Percentiles rank a stretch among this genome's conserved stretches.
Conservation (phyloP, 2,113 vertebrate species). For the Microtus oregoni region DNA sequence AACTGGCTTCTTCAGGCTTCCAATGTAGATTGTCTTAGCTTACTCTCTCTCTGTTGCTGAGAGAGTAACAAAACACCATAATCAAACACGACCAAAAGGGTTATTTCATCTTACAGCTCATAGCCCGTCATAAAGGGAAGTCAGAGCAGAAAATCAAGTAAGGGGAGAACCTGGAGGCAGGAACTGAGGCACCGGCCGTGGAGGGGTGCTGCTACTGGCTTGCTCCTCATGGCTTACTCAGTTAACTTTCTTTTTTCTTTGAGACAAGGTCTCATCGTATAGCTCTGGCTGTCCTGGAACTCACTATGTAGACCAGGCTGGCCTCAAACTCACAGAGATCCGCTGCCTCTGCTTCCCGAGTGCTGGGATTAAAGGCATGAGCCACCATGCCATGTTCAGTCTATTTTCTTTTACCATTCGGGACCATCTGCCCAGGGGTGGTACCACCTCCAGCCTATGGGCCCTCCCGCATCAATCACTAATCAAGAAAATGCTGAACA, state of each 20-base stretch:
- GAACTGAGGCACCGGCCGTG: neutral
- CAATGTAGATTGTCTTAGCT: neutral
- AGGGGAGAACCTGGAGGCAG: neutral
- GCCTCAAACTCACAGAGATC: neutral
- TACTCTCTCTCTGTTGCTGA: neutral
- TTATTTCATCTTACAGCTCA: neutral
- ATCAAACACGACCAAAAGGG: neutral
- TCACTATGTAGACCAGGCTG: neutral
- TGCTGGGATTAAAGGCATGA: neutral
- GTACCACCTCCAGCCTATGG: neutral
- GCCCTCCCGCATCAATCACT: too few relatives aligned
- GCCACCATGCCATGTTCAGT: neutral
- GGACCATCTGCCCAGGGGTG: neutral
- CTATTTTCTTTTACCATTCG: neutral
- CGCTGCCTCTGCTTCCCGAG: neutral
- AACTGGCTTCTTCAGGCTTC: neutral
- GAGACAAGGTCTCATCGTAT: too few relatives aligned
- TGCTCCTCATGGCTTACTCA: neutral
- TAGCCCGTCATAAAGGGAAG: neutral
- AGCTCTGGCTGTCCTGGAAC: neutral
- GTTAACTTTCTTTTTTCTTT: neutral
- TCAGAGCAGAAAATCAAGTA: neutral
- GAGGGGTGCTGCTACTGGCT: neutral
- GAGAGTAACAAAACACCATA: neutral
- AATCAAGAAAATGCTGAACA: neutral